Conservation (phyloP, 2,113 vertebrate species). For the Emydocephalus ijimae region DNA sequence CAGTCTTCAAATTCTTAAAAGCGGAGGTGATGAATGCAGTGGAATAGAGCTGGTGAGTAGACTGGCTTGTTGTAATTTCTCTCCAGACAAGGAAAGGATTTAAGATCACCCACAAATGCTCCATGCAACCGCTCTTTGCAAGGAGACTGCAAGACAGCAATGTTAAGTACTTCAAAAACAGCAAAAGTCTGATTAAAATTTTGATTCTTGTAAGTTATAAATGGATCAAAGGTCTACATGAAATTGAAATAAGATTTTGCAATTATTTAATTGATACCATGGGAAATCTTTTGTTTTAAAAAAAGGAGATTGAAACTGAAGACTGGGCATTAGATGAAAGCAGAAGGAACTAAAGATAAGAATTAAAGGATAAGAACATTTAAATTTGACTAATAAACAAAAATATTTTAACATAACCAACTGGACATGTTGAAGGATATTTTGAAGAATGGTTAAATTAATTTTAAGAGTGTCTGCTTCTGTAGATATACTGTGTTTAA, state of each 20-base stretch:
- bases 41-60: background rate
- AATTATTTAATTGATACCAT: background rate
- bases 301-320: background rate
- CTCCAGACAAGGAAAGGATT: background rate
- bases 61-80: background rate
- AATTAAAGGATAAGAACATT: background rate
- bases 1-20: background rate
- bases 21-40: background rate
- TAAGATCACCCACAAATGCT: background rate
- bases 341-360: background rate
- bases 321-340: background rate
- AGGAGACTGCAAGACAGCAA: background rate
- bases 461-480: background rate
- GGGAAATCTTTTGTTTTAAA: background rate
- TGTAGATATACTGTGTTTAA: no score
- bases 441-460: background rate
- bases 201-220: no score
- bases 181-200: background rate
- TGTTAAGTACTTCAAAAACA: background rate
- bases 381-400: background rate
- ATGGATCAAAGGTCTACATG: no score
- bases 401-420: background rate
- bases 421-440: background rate
- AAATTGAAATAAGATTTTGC: no score
- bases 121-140: background rate